These are phyloP conservation scores for Drosophila rellima DNA, from an alignment of 2,888 invertebrate genomes.

Conservation along the genomic window DNA sequence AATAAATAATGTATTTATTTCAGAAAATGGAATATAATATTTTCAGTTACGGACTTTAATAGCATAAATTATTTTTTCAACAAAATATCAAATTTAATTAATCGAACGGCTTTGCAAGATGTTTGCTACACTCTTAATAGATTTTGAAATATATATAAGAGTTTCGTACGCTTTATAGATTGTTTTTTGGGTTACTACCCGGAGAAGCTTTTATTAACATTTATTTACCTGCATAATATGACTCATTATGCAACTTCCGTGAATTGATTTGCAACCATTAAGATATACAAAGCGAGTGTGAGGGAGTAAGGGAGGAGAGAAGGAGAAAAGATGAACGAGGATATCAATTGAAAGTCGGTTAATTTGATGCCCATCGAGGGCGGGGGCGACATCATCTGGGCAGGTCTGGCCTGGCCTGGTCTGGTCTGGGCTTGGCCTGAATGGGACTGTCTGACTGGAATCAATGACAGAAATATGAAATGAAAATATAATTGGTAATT, in stretches of 20 bases:
- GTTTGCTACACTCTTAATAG: neutral
- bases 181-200: neutral
- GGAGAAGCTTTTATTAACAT: constrained; percentile 44
- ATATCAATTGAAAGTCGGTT: constrained; percentile 58
- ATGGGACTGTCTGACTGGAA: constrained; percentile 47
- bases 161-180: neutral
- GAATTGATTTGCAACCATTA: constrained; percentile 37
- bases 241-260: constrained; percentile 47
- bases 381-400: constrained; percentile 37
- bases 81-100: too few relatives aligned
- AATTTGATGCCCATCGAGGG: constrained; percentile 49
- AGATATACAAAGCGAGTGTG: neutral
- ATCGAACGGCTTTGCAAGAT: too few relatives aligned
- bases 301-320: neutral
- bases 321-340: neutral
- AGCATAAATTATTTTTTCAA: too few relatives aligned
- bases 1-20: too few relatives aligned
- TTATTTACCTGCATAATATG: constrained; percentile 51
- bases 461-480: constrained; percentile 81
- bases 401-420: constrained; percentile 5
- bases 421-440: constrained; percentile 18
- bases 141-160: neutral
- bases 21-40: too few relatives aligned
- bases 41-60: too few relatives aligned
- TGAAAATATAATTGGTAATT: constrained; percentile 82